phyloP scores from a whole-genome alignment of 1,140 invertebrate genomes.

The Brevipalpus yothersi region DNA sequence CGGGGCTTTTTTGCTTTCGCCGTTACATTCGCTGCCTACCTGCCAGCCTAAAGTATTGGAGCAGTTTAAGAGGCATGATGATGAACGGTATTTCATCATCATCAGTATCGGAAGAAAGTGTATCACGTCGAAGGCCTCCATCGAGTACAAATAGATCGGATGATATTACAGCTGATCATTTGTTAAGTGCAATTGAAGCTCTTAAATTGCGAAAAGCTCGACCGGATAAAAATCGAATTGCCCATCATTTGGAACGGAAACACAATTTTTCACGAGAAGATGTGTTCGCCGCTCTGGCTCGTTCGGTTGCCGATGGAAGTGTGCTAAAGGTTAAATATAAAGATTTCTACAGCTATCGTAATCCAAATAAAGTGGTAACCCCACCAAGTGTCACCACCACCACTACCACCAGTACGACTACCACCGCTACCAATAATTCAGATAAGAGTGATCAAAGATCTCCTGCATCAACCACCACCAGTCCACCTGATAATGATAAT shows the following conservation, averaged over 20 bases:
- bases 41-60: too few species aligned
- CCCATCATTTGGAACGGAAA: constrained; percentile 44
- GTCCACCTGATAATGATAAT: too few species aligned
- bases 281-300: constrained; percentile 42
- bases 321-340: constrained; percentile 65
- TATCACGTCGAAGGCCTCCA: neutral
- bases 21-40: too few species aligned
- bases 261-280: constrained; percentile 40
- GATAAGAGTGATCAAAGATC: too few species aligned
- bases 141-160: constrained; percentile 34
- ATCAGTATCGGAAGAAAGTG: neutral
- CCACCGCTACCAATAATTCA: too few species aligned
- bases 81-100: neutral
- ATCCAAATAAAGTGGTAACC: constrained; percentile 27
- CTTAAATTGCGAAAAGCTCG: constrained; percentile 50
- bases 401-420: too few species aligned
- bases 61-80: too few species aligned
- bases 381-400: too few species aligned
- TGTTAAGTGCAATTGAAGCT: constrained; percentile 49
- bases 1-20: too few species aligned
- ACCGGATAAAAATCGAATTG: constrained; percentile 52
- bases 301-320: constrained; percentile 42
- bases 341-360: constrained; percentile 53
- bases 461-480: too few species aligned
- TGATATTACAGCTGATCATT: neutral